Evolutionary conservation across 2,797 vertebrate genomes (phyloP), one percentile per base, ranked within the genome.

Genomic region (Columba guinea): DNA sequence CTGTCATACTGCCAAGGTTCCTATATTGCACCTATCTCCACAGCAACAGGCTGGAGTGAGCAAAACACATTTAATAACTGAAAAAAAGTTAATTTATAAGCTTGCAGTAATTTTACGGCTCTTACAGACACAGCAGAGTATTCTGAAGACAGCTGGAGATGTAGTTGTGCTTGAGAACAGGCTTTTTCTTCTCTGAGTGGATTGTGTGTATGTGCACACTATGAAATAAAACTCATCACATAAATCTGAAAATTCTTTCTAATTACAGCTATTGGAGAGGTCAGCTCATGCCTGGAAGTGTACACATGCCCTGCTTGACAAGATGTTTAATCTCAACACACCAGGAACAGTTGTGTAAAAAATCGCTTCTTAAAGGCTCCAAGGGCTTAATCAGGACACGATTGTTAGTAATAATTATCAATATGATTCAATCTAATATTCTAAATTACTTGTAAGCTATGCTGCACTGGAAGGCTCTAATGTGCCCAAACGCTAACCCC

Each of bases 1-100:
- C 97, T 98, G 97, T 98, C 97, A 98, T 96, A 93, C 95, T 96
- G 97, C 97, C 97, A 97, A 94, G 93, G 92, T 73, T 97, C 95
- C 95, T 94, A 93, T 93, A 93, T 96, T 96, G 96, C 93, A 96
- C 94, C 87, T 90, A 96, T 97, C 96, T 97, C 97, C 97, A 96
- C 96, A 97, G 97, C 97, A 98, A 98, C 97, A 96, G 94, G 94
- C 95, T 96, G 87, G 75, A 97, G 96, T 93, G 94, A 95, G 87
- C 68, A 96, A 96, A 97, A 85, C 67, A 92, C 80, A 93, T 95
- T 97, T 97, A 97, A 95, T 93, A 97, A 97, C 80, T 44, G 20
- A 52, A 93, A 89, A 95, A 92, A 97, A 84, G 69, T 93, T 60
- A 95, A 94, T 82, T 79, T 95, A 92, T 95, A 91, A 96, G 60